Evolutionary conservation across 2,113 vertebrate genomes (phyloP).

Genomic region (Caranx ignobilis): DNA sequence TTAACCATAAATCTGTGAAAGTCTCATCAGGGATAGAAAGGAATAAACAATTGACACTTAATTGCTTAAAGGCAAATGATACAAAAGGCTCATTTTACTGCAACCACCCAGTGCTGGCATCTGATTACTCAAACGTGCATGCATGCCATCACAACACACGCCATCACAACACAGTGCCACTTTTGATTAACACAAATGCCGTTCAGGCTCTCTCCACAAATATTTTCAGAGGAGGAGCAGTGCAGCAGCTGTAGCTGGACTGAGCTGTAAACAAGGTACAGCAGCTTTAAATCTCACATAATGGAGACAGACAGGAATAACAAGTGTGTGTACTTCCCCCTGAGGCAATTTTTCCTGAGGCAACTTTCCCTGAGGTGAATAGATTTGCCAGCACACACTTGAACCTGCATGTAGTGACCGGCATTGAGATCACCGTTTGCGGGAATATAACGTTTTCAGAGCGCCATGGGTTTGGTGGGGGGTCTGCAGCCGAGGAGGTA

Average conservation of each 20-base stretch:
- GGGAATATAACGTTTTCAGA: conserved; percentile 28
- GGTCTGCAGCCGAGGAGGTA: conserved; percentile 14
- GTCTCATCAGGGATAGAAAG: conserved; percentile 23
- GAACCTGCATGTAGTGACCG: conserved; percentile 55
- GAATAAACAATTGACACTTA: conserved; percentile 51
- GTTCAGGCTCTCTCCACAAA: conserved; percentile 36
- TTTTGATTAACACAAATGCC: conserved; percentile 54
- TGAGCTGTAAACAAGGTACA: conserved; percentile 67
- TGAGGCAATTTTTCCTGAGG: conserved; percentile 66
- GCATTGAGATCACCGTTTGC: conserved; percentile 44
- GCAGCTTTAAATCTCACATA: conserved; percentile 68
- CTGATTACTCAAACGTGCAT: conserved; percentile 45
- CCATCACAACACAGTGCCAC: conserved; percentile 30
- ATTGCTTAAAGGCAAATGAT: conserved; percentile 62
- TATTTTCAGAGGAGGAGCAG: conserved; percentile 43
- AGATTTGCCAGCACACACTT: conserved; percentile 67
- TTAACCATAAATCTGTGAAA: conserved; percentile 44
- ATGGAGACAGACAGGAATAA: conserved; percentile 69
- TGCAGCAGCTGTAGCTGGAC: conserved; percentile 54
- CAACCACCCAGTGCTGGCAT: conserved; percentile 41
- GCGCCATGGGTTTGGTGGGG: conserved; percentile 8
- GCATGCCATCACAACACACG: conserved; percentile 32
- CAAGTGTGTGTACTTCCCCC: conserved; percentile 49
- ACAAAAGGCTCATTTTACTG: conserved; percentile 56
- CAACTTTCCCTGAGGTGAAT: conserved; percentile 66